Evolutionary conservation across 2,113 vertebrate genomes (phyloP).

Genomic region (Triplophysa tibetana): DNA sequence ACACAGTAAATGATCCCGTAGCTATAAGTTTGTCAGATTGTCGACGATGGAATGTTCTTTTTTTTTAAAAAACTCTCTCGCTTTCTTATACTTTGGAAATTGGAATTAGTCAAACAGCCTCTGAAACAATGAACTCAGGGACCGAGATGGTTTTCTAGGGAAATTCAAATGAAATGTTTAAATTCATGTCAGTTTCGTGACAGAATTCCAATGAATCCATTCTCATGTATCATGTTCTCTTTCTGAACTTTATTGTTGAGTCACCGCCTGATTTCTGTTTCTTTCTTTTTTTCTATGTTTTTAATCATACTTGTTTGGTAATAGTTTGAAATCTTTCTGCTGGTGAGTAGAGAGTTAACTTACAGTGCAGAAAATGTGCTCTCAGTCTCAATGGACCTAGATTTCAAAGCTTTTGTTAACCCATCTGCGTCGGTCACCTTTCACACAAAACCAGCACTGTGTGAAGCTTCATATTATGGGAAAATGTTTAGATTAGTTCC

Average conservation of each 20-base stretch:
- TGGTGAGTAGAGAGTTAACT: not conserved
- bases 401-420: constrained; percentile 33
- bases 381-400: not conserved
- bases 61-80: not conserved
- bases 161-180: not conserved
- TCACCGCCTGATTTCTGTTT: no score
- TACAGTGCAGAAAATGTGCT: not conserved
- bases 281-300: no score
- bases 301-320: not conserved
- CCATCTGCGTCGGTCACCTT: not conserved
- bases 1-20: not conserved
- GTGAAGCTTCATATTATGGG: constrained; percentile 1
- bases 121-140: not conserved
- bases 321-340: not conserved
- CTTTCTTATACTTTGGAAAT: not conserved
- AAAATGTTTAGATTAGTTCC: not conserved
- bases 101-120: not conserved
- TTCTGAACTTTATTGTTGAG: no score
- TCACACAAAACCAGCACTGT: constrained; percentile 34
- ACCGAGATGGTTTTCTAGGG: no score
- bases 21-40: not conserved
- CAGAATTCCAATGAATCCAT: not conserved
- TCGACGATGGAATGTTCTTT: not conserved
- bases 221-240: not conserved
- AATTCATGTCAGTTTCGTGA: not conserved